Percentiles rank a stretch among this genome's conserved stretches.
phyloP scores from a whole-genome alignment of 2,888 invertebrate species.

The Doris montereyensis region DNA sequence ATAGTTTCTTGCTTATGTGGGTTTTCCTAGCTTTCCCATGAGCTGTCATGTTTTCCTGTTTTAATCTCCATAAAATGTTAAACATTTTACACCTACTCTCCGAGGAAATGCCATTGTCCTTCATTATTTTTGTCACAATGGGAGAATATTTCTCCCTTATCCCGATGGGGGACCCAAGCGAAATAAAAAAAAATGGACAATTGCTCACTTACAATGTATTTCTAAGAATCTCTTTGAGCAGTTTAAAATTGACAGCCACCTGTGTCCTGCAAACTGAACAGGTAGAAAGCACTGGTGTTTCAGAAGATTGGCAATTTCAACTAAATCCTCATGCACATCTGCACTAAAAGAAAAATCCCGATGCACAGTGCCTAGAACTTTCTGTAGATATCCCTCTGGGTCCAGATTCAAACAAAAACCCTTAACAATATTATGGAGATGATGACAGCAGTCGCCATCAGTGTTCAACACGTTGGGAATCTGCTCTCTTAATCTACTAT shows the following conservation, averaged over 20 bases:
- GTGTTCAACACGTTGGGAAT: no score
- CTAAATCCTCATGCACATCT: slow-evolving; percentile 31
- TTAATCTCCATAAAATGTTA: background rate
- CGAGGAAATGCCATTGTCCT: background rate
- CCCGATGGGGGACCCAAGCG: slow-evolving; percentile 1
- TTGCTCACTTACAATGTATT: no score
- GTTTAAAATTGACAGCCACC: slow-evolving; percentile 45
- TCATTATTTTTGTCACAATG: background rate
- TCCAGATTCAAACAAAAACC: slow-evolving; percentile 33
- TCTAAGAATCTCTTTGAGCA: background rate
- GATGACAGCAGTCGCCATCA: slow-evolving; percentile 46
- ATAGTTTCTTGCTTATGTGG: background rate
- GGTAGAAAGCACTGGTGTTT: slow-evolving; percentile 23
- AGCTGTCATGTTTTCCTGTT: background rate
- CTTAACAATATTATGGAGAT: slow-evolving; percentile 43
- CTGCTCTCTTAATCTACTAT: no score
- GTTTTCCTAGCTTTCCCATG: background rate
- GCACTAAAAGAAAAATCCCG: slow-evolving; percentile 41
- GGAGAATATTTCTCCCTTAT: background rate
- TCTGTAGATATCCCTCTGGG: slow-evolving; percentile 3
- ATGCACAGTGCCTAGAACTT: slow-evolving; percentile 37
- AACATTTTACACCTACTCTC: no score
- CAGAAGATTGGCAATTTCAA: no score
- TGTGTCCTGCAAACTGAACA: slow-evolving; percentile 29
- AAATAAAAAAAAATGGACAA: slow-evolving; percentile 25